Conservation (phyloP, 2,888 invertebrate genomes). For the Camptogramma bilineatum region DNA sequence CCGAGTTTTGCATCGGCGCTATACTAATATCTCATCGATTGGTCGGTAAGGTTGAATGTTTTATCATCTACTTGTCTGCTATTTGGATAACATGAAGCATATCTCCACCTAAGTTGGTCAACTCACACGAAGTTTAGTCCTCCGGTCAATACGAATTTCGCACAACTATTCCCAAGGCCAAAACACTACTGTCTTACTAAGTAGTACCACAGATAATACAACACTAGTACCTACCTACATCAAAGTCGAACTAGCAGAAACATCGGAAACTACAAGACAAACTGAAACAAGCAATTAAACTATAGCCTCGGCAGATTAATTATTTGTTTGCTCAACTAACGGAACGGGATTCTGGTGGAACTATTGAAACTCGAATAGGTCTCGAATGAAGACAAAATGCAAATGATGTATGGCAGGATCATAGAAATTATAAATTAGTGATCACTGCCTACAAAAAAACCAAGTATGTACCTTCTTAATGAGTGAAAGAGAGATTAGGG, state of each 20-base stretch:
- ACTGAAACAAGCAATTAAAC: slow-evolving; percentile 82
- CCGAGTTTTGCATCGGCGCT: too few species aligned
- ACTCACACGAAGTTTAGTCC: background rate
- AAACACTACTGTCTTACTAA: slow-evolving; percentile 3
- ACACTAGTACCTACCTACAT: slow-evolving; percentile 44
- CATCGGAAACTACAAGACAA: slow-evolving; percentile 60
- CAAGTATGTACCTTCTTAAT: too few species aligned
- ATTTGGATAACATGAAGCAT: background rate
- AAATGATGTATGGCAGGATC: too few species aligned
- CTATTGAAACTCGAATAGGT: slow-evolving; percentile 35
- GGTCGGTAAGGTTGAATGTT: too few species aligned
- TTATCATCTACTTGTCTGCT: too few species aligned
- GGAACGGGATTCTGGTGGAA: slow-evolving; percentile 54
- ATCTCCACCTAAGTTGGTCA: background rate
- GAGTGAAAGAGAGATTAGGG: too few species aligned
- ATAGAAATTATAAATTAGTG: too few species aligned
- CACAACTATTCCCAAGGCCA: background rate
- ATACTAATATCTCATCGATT: too few species aligned
- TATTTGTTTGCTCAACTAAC: slow-evolving; percentile 79
- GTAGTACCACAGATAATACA: slow-evolving; percentile 6
- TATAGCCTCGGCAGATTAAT: slow-evolving; percentile 75
- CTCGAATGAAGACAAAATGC: background rate
- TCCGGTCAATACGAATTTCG: too few species aligned
- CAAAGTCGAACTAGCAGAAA: slow-evolving; percentile 46
- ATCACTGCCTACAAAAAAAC: too few species aligned